A percentile compares a stretch with the other conserved stretches of the same genome.
These are phyloP conservation scores for Camponotus pennsylvanicus DNA, from an alignment of 1,140 invertebrate species.

Conservation along the genomic window DNA sequence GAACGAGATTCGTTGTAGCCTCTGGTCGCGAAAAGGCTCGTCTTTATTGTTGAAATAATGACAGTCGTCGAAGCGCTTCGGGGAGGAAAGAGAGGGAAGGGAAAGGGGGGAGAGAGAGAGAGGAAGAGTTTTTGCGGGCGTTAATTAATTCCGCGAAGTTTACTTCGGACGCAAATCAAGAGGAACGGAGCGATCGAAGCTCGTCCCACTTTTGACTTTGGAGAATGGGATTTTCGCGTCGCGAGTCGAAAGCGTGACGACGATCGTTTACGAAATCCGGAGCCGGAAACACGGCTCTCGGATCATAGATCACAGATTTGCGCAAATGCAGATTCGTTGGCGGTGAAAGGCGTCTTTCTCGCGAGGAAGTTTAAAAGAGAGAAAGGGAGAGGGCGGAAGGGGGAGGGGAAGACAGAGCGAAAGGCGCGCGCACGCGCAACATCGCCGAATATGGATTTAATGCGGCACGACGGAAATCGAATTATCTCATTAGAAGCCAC, in stretches of 20 bases:
- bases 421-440: slow-evolving; percentile 30
- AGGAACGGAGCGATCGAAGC: slow-evolving; percentile 39
- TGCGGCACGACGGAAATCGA: slow-evolving; percentile 71
- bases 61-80: neutral
- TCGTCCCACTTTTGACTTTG: slow-evolving; percentile 14
- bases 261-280: slow-evolving; percentile 42
- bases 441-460: slow-evolving; percentile 51
- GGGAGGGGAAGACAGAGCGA: neutral
- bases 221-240: slow-evolving; percentile 19
- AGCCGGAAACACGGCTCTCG: slow-evolving; percentile 2
- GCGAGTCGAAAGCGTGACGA: slow-evolving; percentile 53
- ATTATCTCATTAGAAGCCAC: slow-evolving; percentile 83
- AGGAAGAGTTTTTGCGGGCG: slow-evolving; percentile 14
- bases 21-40: slow-evolving; percentile 8
- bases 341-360: slow-evolving; percentile 43
- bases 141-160: slow-evolving; percentile 45
- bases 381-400: neutral
- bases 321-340: neutral
- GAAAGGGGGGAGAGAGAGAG: slow-evolving; percentile 2
- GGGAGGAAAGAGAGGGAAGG: neutral
- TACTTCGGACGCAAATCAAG: slow-evolving; percentile 33
- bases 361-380: slow-evolving; percentile 1
- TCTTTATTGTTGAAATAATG: slow-evolving; percentile 47
- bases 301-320: slow-evolving; percentile 33
- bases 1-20: slow-evolving; percentile 52